Percentiles rank a stretch among this genome's conserved stretches.
Evolutionary conservation across 2,113 vertebrate species (phyloP).

Genomic region (Phalacrocorax aristotelis): DNA sequence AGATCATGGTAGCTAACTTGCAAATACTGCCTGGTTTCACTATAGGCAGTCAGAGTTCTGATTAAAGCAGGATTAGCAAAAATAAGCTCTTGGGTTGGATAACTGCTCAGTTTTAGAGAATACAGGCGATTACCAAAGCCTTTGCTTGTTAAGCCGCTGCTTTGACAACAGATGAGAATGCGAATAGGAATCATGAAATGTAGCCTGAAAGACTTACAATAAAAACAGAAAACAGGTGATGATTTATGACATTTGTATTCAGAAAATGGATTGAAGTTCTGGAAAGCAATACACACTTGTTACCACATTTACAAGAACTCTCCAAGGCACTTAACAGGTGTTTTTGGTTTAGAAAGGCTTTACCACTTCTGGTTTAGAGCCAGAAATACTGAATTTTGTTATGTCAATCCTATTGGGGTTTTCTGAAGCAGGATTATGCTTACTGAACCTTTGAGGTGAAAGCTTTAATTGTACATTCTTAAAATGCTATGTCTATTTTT

Average conservation of each 20-base stretch:
- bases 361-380: neutral
- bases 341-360: neutral
- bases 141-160: neutral
- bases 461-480: constrained; percentile 9
- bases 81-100: neutral
- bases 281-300: neutral
- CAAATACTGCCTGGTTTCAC: neutral
- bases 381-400: neutral
- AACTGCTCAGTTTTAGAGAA: neutral
- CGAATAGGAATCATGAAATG: neutral
- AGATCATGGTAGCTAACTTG: neutral
- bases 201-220: neutral
- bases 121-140: neutral
- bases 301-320: neutral
- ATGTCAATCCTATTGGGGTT: neutral
- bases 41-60: neutral
- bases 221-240: neutral
- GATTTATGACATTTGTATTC: neutral
- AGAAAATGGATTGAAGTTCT: neutral
- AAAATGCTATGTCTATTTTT: neutral
- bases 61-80: constrained; percentile 35
- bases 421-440: neutral
- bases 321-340: neutral
- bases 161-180: neutral
- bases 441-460: neutral